phyloP scores from a whole-genome alignment of 2,113 vertebrate genomes.

The Vombatus ursinus region DNA sequence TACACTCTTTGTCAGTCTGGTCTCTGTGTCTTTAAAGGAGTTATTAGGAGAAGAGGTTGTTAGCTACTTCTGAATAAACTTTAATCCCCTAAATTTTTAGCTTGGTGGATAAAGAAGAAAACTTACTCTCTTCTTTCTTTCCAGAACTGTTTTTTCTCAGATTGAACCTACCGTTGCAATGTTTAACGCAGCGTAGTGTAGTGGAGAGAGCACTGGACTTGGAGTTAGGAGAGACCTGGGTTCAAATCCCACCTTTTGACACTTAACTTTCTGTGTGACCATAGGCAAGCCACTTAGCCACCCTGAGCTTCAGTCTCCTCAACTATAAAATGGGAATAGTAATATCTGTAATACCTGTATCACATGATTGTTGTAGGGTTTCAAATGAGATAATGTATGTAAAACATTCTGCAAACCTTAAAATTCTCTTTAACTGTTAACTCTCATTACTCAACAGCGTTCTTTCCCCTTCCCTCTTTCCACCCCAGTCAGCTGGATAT shows the following conservation, averaged over 20 bases:
- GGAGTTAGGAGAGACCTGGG: background rate
- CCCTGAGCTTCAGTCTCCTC: background rate
- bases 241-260: background rate
- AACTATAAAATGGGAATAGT: background rate
- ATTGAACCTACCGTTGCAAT: background rate
- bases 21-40: slow-evolving; percentile 27
- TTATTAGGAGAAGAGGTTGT: slow-evolving; percentile 42
- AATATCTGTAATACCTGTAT: background rate
- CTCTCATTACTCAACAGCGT: background rate
- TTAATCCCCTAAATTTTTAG: slow-evolving; percentile 42
- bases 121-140: background rate
- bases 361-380: background rate
- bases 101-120: background rate
- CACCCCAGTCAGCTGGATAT: background rate
- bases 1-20: slow-evolving; percentile 58
- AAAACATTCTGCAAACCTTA: background rate
- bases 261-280: background rate
- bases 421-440: background rate
- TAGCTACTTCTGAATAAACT: slow-evolving; percentile 25
- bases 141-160: background rate
- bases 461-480: background rate
- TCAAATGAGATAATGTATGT: background rate
- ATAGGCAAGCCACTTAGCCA: background rate
- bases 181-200: background rate
- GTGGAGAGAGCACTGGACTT: background rate